phyloP scores from a whole-genome alignment of 2,797 vertebrate genomes.

The Acanthurus tractus region DNA sequence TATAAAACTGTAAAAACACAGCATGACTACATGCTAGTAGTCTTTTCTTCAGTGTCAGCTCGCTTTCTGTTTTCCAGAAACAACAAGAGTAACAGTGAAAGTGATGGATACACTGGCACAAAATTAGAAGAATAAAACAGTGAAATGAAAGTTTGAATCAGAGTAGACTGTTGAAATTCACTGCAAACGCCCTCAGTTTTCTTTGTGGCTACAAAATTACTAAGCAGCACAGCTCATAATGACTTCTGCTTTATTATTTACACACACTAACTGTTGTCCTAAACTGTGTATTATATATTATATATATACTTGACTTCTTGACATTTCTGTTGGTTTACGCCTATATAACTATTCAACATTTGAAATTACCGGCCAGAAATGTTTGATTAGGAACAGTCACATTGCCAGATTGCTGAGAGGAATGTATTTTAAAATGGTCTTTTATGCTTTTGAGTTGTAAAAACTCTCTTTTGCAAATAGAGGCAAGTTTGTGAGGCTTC shows the following conservation, averaged over 20 bases:
- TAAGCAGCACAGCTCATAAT: background rate
- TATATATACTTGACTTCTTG: background rate
- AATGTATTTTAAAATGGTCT: background rate
- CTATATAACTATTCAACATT: background rate
- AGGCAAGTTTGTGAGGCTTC: background rate
- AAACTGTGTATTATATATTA: background rate
- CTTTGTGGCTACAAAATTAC: conserved; percentile 18
- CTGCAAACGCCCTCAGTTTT: background rate
- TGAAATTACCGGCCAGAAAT: background rate
- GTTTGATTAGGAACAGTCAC: background rate
- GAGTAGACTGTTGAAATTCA: conserved; percentile 11
- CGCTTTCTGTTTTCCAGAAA: conserved; percentile 20
- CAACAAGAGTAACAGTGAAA: background rate
- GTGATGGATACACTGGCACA: background rate
- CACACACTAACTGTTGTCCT: background rate
- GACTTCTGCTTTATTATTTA: background rate
- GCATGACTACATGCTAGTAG: background rate
- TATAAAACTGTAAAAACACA: background rate
- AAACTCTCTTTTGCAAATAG: background rate
- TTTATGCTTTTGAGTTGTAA: background rate
- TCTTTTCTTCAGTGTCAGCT: background rate
- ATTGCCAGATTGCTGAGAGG: background rate
- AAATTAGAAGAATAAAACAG: conserved; percentile 4
- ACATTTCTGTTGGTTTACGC: background rate
- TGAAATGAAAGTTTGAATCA: conserved; percentile 39